These are phyloP conservation scores for Miniopterus natalensis DNA, from an alignment of 2,113 vertebrate genomes.

Conservation along the genomic window DNA sequence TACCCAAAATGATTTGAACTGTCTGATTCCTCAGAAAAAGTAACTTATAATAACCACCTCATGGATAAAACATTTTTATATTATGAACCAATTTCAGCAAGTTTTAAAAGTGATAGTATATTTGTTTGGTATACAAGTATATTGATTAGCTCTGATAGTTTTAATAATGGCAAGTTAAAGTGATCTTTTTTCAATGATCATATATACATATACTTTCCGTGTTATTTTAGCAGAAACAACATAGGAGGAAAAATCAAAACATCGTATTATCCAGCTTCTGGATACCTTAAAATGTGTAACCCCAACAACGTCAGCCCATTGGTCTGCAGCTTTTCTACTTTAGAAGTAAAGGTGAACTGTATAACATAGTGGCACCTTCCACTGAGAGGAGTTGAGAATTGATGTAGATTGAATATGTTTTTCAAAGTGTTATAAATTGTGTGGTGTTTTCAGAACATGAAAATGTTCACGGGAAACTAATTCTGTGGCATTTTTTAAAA, in stretches of 20 bases:
- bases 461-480: conserved; percentile 69
- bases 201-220: conserved; percentile 30
- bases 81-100: background rate
- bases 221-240: conserved; percentile 53
- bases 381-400: conserved; percentile 60
- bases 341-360: background rate
- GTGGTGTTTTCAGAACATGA: conserved; percentile 59
- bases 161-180: conserved; percentile 75
- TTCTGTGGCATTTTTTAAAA: conserved; percentile 53
- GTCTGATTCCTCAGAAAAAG: conserved; percentile 29
- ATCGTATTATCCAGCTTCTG: conserved; percentile 29
- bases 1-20: conserved; percentile 65
- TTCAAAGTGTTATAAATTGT: conserved; percentile 70
- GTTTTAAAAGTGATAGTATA: conserved; percentile 64
- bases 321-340: background rate
- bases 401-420: conserved; percentile 56
- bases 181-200: conserved; percentile 36
- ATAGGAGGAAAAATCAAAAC: conserved; percentile 17
- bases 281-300: conserved; percentile 12
- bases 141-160: conserved; percentile 74
- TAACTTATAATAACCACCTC: conserved; percentile 43
- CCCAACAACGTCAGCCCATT: background rate
- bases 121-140: background rate
- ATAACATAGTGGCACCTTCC: conserved; percentile 21
- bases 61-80: conserved; percentile 51